phyloP scores from a whole-genome alignment of 2,113 vertebrate species.

The Hemibates koningsi region DNA sequence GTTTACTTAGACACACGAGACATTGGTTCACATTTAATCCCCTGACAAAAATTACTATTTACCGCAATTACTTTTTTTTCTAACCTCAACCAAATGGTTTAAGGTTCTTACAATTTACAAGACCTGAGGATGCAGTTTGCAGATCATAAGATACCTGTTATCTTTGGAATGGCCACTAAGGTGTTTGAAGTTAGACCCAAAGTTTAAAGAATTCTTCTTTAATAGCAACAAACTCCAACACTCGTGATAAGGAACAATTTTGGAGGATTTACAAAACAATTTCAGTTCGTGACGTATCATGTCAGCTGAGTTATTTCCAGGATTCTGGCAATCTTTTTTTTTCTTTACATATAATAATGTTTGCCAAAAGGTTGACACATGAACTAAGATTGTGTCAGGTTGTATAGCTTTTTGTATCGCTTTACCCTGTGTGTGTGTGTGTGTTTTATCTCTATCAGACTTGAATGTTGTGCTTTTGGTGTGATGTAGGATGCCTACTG shows the following conservation, averaged over 20 bases:
- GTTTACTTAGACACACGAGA: not conserved
- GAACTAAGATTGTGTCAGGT: rapidly evolving
- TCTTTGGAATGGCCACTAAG: rapidly evolving
- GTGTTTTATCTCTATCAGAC: not conserved
- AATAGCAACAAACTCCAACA: not conserved
- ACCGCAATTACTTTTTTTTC: rapidly evolving
- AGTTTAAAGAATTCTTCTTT: not conserved
- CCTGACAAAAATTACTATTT: not conserved
- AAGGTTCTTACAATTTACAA: not conserved
- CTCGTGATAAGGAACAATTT: not conserved
- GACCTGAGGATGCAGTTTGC: not conserved
- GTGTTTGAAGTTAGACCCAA: not conserved
- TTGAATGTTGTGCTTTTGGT: not conserved
- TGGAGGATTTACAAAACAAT: not conserved
- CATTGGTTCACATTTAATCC: not conserved
- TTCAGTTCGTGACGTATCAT: rapidly evolving
- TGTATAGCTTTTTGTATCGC: rapidly evolving
- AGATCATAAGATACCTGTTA: not conserved
- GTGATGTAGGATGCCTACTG: not conserved
- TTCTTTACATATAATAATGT: not conserved
- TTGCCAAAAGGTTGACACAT: not conserved
- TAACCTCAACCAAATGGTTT: not conserved
- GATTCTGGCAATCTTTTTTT: not conserved
- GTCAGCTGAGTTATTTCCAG: not conserved
- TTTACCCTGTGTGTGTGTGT: not conserved